These are phyloP conservation scores for Dasypolia templi DNA, from an alignment of 2,888 invertebrate genomes.

Conservation along the genomic window DNA sequence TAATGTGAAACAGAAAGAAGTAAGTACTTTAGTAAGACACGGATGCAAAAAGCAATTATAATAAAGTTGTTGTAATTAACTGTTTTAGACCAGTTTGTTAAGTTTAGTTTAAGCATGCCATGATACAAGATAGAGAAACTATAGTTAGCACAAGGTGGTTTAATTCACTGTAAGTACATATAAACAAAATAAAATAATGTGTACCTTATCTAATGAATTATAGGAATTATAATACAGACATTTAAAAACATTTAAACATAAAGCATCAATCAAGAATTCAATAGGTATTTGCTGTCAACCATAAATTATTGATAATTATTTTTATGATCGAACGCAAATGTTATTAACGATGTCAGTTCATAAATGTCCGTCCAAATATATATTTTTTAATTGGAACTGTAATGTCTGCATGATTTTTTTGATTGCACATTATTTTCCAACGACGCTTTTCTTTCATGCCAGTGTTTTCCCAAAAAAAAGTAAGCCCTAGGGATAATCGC, in stretches of 20 bases:
- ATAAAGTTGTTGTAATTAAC: conserved; percentile 35
- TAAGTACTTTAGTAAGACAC: conserved; percentile 41
- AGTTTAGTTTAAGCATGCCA: too few relatives aligned
- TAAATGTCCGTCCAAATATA: conserved; percentile 2
- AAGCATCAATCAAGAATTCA: conserved; percentile 20
- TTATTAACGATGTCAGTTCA: conserved; percentile 18
- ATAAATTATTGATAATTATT: conserved; percentile 30
- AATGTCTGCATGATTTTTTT: too few relatives aligned
- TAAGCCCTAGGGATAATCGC: background rate
- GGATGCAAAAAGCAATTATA: conserved; percentile 47
- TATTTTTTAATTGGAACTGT: background rate
- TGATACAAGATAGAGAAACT: background rate
- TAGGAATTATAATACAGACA: conserved; percentile 6
- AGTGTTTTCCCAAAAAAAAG: background rate
- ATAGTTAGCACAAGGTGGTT: background rate
- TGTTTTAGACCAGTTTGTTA: background rate
- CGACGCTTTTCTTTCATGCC: background rate
- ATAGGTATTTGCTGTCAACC: conserved; percentile 23
- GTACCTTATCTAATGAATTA: background rate
- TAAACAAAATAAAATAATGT: too few relatives aligned
- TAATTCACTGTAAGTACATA: conserved; percentile 7
- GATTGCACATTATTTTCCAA: background rate
- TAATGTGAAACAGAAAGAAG: conserved; percentile 34
- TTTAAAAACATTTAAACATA: conserved; percentile 10
- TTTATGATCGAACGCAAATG: conserved; percentile 8